Evolutionary conservation across 1,140 invertebrate genomes (phyloP).

Genomic region (Lasioglossum albipes): DNA sequence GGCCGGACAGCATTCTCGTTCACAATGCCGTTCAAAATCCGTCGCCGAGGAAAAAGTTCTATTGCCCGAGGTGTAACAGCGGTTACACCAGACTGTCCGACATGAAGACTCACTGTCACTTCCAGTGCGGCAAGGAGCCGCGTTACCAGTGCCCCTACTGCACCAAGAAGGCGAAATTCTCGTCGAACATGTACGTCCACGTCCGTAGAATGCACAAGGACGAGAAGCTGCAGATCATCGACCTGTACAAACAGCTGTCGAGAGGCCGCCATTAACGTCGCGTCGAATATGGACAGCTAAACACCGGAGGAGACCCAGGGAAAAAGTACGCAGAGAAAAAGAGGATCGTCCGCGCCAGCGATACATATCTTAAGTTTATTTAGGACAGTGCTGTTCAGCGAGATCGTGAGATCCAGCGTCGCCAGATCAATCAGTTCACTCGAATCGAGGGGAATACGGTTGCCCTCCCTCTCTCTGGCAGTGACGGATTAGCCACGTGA

Average conservation of each 20-base stretch:
- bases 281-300: too few species aligned
- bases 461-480: too few species aligned
- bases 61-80: conserved; percentile 82
- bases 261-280: conserved; percentile 44
- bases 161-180: conserved; percentile 79
- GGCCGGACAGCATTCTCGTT: conserved; percentile 43
- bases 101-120: conserved; percentile 67
- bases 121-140: conserved; percentile 87
- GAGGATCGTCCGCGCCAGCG: neutral
- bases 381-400: too few species aligned
- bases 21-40: conserved; percentile 29
- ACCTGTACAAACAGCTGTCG: conserved; percentile 61
- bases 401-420: too few species aligned
- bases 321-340: neutral
- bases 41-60: conserved; percentile 58
- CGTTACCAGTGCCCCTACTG: conserved; percentile 89
- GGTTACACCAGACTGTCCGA: conserved; percentile 73
- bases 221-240: conserved; percentile 66
- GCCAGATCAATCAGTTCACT: too few species aligned
- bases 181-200: conserved; percentile 77
- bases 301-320: neutral
- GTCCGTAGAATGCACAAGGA: conserved; percentile 70
- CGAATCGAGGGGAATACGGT: too few species aligned
- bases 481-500: too few species aligned
- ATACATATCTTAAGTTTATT: conserved; percentile 20